A percentile compares a stretch with the other conserved stretches of the same genome.
Evolutionary conservation across 2,113 vertebrate genomes (phyloP).

Genomic region (Brachionichthys hirsutus): DNA sequence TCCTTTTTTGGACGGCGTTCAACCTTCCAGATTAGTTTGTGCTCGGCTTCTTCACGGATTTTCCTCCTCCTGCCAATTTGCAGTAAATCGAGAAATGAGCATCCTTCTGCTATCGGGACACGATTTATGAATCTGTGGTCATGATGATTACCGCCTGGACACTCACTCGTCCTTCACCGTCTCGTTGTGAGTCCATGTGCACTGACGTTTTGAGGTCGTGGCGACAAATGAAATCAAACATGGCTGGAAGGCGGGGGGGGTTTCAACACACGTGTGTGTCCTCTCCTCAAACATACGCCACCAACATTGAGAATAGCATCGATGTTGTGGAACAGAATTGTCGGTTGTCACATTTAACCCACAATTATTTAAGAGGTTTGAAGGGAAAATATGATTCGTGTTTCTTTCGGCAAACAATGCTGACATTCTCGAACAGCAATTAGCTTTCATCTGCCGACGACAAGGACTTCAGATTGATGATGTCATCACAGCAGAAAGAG

Average conservation of each 20-base stretch:
- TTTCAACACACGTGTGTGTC: not conserved
- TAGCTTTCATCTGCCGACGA: no score
- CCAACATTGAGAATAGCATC: no score
- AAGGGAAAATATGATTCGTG: not conserved
- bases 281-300: no score
- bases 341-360: not conserved
- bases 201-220: not conserved
- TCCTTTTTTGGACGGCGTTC: no score
- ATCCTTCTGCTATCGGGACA: not conserved
- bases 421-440: not conserved
- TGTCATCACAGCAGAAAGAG: no score
- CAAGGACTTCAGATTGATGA: no score
- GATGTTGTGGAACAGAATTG: not conserved
- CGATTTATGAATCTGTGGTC: constrained; percentile 6
- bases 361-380: constrained; percentile 5
- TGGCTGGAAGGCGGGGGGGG: not conserved
- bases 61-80: no score
- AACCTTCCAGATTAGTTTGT: no score
- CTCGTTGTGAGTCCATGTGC: constrained; percentile 40
- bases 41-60: no score
- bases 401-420: no score
- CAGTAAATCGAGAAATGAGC: not conserved
- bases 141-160: constrained; percentile 33
- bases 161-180: constrained; percentile 27
- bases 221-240: constrained; percentile 11